Evolutionary conservation across 23 tunicate genomes (phyloP).

Genomic region (Trididemnum miniatum): DNA sequence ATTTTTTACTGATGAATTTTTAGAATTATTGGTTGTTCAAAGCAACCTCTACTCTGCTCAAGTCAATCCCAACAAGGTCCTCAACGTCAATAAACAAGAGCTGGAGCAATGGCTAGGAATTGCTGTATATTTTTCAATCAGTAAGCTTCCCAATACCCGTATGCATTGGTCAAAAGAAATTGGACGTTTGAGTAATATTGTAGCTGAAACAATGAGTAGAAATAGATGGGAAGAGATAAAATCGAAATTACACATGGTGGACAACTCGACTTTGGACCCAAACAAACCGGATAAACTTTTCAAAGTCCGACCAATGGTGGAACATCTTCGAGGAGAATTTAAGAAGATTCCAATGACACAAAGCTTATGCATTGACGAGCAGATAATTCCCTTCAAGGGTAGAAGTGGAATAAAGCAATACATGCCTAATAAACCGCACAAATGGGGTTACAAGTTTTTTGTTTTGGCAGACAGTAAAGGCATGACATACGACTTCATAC

Average conservation of each 20-base stretch:
- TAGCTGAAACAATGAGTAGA: background rate
- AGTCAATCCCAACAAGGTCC: background rate
- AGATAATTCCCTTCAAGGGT: constrained; percentile 28
- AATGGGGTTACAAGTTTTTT: constrained; percentile 22
- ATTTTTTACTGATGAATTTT: background rate
- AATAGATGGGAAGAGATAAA: constrained; percentile 15
- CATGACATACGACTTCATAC: constrained; percentile 6
- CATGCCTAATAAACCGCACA: constrained; percentile 9
- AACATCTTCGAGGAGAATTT: background rate
- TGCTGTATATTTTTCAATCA: constrained; percentile 13
- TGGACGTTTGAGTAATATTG: background rate
- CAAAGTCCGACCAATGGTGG: constrained; percentile 14
- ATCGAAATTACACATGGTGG: constrained; percentile 2
- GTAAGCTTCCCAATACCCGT: constrained; percentile 10
- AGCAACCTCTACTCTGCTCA: constrained; percentile 9
- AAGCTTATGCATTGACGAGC: constrained; percentile 21
- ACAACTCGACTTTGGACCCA: constrained; percentile 11
- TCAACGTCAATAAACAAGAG: background rate
- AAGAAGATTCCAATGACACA: constrained; percentile 6
- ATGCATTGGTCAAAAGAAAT: constrained; percentile 16
- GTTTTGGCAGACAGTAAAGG: constrained; percentile 3
- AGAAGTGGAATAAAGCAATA: constrained; percentile 10
- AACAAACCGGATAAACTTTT: background rate
- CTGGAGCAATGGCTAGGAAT: constrained; percentile 15
- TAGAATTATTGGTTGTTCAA: background rate